Base-by-base conservation (phyloP, 2,113 vertebrate genomes). In the Numida meleagris region DNA sequence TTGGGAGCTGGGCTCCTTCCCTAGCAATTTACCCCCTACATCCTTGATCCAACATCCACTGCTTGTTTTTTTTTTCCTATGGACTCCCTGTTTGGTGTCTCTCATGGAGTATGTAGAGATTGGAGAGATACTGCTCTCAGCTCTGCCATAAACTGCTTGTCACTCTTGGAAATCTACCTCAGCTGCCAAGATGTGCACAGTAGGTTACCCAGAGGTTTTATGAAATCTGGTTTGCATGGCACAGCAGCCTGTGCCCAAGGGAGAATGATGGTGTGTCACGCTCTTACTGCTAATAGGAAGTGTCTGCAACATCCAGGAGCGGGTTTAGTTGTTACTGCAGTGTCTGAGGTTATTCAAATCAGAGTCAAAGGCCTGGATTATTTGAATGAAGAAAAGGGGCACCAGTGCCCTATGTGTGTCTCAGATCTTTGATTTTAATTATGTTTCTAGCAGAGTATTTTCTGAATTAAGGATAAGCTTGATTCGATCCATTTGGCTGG, bases 341-440 rank as follows among this genome's bases (percentile, higher is more conserved):
- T 31, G 50, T 79, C 48, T 68, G 46, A 82, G 38, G 14, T 63
- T 78, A 57, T 86, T 62, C 38, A 59, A 20, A n/a, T 21, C 8
- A 23, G 27, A 58, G 84, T 78, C 84, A 74, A 65, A 81, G 78
- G 27, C 42, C 36, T 90, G 43, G 66, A 50, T 82, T 89, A 48
- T 48, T 90, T 76, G 70, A 87, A 61, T 61, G 48, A 82, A 90
- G 78, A n/a, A 93, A 78, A 9, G 1, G 1, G 25, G 19, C 3
- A 0, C 36, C 31, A 24, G 36, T 12, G 71, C 21, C 27, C 79
- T 75, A 46, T 2, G 0, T 5, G 8, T 14, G 23, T 57, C 70
- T 90, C n/a, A 23, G 62, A 76, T 78, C 71, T 89, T 84, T 78
- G 61, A 84, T 86, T 95, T n/a, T 33, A 85, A 51, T 17, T n/a